These are phyloP conservation scores for Scolanthus callimorphus DNA, from an alignment of 92 coral and sea anemone species.

Conservation along the genomic window DNA sequence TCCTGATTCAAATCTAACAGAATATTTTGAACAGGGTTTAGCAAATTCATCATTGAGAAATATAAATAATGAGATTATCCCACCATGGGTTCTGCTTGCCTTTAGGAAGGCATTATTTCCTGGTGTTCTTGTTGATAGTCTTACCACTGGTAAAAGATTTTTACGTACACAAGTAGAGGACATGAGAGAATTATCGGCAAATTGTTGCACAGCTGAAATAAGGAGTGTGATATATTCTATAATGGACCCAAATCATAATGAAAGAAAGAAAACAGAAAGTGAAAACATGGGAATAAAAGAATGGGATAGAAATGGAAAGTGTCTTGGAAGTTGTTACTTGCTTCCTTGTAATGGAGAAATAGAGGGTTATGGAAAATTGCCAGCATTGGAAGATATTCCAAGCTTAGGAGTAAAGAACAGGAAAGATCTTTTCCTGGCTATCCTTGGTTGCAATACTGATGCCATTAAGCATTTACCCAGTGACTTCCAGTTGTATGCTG, in stretches of 20 bases:
- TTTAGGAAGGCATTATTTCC: slow-evolving; percentile 68
- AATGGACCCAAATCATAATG: background rate
- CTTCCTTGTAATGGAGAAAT: slow-evolving; percentile 11
- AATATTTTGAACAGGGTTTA: slow-evolving; percentile 33
- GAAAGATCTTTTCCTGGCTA: slow-evolving; percentile 3
- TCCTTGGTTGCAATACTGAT: slow-evolving; percentile 21
- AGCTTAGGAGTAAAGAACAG: slow-evolving; percentile 17
- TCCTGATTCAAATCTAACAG: slow-evolving; percentile 35
- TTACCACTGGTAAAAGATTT: slow-evolving; percentile 41
- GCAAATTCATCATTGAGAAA: slow-evolving; percentile 34
- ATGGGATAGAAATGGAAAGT: slow-evolving; percentile 55
- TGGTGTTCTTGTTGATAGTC: slow-evolving; percentile 27
- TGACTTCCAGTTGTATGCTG: slow-evolving; percentile 16
- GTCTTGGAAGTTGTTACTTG: slow-evolving; percentile 7
- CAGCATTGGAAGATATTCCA: slow-evolving; percentile 38
- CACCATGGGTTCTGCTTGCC: slow-evolving; percentile 44
- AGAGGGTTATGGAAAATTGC: slow-evolving; percentile 15
- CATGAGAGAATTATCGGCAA: slow-evolving; percentile 46
- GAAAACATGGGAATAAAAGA: slow-evolving; percentile 16
- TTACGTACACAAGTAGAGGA: slow-evolving; percentile 63
- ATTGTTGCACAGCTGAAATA: slow-evolving; percentile 41
- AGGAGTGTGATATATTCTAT: slow-evolving; percentile 56
- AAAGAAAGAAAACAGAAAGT: background rate
- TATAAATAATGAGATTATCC: slow-evolving; percentile 20
- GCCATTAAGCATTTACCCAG: slow-evolving; percentile 21